A percentile compares a stretch with the other conserved stretches of the same genome.
phyloP scores from a whole-genome alignment of 2,888 invertebrate species.

The Lysandra coridon region DNA sequence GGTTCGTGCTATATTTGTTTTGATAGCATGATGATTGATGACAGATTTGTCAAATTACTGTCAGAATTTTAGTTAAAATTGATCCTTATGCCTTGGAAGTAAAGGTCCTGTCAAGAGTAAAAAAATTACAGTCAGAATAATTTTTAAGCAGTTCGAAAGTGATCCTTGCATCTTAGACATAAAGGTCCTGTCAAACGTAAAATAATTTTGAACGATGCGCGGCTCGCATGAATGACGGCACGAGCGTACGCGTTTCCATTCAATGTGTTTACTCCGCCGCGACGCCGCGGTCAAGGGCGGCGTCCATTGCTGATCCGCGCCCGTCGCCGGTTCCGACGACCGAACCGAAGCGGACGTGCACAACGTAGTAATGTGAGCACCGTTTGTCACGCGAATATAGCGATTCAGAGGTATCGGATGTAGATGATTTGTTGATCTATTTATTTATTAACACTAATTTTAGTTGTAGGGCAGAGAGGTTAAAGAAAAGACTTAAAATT shows the following conservation, averaged over 20 bases:
- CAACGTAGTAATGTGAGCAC: conserved; percentile 8
- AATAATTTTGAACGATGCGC: conserved; percentile 49
- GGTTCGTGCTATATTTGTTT: not conserved
- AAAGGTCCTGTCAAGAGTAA: not conserved
- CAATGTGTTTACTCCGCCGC: conserved; percentile 74
- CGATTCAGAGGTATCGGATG: not conserved
- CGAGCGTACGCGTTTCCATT: conserved; percentile 75
- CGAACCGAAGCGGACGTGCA: conserved; percentile 38
- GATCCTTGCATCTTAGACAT: not conserved
- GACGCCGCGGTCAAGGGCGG: conserved; percentile 70
- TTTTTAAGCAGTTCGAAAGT: not conserved
- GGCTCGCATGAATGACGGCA: conserved; percentile 75
- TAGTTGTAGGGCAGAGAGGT: not conserved
- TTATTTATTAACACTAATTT: not conserved
- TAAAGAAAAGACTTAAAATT: not conserved
- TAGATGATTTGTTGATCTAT: not conserved
- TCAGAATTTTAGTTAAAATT: not conserved
- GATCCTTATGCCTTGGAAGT: not conserved
- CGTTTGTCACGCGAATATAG: not conserved
- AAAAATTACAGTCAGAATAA: not conserved
- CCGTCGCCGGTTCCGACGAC: conserved; percentile 43
- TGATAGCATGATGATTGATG: not conserved
- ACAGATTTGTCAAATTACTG: not conserved
- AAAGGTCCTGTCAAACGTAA: not conserved
- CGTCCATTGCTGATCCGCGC: conserved; percentile 65